phyloP scores from a whole-genome alignment of 2,113 vertebrate genomes.

The Hippocampus barbouri region DNA sequence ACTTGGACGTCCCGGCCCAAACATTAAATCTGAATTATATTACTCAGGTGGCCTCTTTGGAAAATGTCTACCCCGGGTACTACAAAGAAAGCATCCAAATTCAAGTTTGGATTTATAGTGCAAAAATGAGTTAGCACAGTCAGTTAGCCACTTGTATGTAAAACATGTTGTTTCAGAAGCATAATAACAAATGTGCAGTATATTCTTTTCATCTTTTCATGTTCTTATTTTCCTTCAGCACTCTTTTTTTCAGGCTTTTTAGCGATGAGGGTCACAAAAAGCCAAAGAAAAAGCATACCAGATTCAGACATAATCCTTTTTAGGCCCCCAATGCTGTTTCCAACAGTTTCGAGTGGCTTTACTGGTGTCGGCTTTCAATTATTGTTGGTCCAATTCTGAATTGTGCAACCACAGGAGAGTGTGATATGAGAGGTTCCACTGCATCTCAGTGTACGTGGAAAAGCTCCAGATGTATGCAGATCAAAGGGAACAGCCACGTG shows the following conservation, averaged over 20 bases:
- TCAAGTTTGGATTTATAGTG: not conserved
- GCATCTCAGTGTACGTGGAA: conserved; percentile 41
- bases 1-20: conserved; percentile 7
- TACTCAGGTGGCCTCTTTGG: conserved; percentile 20
- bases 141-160: too few species aligned
- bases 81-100: not conserved
- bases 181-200: too few species aligned
- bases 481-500: conserved; percentile 55
- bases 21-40: conserved; percentile 50
- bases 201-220: not conserved
- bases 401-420: not conserved
- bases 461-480: conserved; percentile 43
- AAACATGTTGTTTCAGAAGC: too few species aligned
- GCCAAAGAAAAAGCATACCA: not conserved
- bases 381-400: not conserved
- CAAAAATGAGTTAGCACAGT: not conserved
- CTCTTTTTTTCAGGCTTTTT: not conserved
- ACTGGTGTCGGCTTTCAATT: not conserved
- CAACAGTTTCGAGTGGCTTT: not conserved
- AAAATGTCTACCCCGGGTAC: not conserved
- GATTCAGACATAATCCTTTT: not conserved
- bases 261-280: not conserved
- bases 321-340: not conserved
- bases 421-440: not conserved
- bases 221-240: not conserved